Base-by-base conservation (phyloP, 1,140 invertebrate genomes). In the Adelges cooleyi region DNA sequence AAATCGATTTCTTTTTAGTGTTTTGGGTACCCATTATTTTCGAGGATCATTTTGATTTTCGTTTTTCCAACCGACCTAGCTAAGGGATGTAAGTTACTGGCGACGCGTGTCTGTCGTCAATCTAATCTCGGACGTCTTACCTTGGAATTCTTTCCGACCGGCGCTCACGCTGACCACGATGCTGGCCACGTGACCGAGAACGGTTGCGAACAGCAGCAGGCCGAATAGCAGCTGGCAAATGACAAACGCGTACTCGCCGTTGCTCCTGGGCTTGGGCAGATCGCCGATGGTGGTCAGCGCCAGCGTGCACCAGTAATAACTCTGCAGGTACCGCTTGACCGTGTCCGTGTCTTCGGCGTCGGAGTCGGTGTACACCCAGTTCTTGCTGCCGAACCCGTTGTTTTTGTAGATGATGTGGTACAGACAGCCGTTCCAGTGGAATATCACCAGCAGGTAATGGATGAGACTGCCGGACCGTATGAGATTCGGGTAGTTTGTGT, bases 391-490 rank as follows among this genome's bases (percentile, higher is more conserved):
- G 75, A 94, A 94, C 68, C 89, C 90, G 77, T 92, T 87, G 78
- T 92, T 92, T 79, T 92, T 92, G 81, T 89, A 86, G 73, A 96
- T 91, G 75, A 95, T 89, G 81, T 95, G 90, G 80, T 93, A 95
- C 73, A 98, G 81, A 80, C 95, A 98, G 70, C 95, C 93, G 78
- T 98, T 98, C 95, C 95, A 98, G 81, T 98, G 95, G 80, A 98
- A 98, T 77, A 97, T 94, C 77, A 95, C 92, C 78, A 98, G 80
- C 71, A 97, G 83, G 79, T 96, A 96, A 80, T 98, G 93, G 74
- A 95, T 90, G 71, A 97, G 81, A 72, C 90, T 71, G 49, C 90
- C 84, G 66, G 92, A 94, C 70, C 95, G 85, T 80, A 98, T 94
- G 74, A 97, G 81, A 80, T 98, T 98, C 66, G 95, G 95, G 79